phyloP scores from a whole-genome alignment of 2,888 invertebrate genomes.

The Eledone cirrhosa region DNA sequence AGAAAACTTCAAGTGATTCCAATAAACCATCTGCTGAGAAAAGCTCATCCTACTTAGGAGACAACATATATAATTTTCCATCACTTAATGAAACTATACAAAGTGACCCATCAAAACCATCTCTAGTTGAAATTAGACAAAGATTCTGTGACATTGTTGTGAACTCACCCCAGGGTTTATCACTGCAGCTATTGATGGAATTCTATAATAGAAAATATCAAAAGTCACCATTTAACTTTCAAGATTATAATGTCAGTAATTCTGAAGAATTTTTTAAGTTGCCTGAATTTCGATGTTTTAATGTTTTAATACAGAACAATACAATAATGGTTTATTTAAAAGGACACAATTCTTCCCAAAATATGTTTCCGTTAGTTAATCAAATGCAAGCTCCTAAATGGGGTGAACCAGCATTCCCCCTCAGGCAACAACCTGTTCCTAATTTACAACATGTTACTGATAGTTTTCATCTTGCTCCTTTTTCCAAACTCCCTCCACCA shows the following conservation, averaged over 20 bases:
- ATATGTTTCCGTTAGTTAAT: neutral
- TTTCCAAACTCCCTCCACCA: slow-evolving; percentile 8
- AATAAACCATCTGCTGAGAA: neutral
- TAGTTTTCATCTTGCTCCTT: neutral
- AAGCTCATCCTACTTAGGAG: neutral
- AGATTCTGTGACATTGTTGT: neutral
- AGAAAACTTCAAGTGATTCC: neutral
- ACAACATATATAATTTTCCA: neutral
- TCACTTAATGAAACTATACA: neutral
- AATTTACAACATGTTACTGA: neutral
- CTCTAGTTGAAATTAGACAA: neutral
- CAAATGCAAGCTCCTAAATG: neutral
- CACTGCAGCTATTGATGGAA: no score
- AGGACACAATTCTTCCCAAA: no score
- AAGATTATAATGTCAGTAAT: no score
- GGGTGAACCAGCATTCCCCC: neutral
- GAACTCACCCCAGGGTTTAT: no score
- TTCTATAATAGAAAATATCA: no score
- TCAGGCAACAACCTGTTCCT: neutral
- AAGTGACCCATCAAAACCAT: neutral
- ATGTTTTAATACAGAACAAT: no score
- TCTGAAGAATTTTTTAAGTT: no score
- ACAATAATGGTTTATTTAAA: no score
- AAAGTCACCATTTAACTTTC: no score
- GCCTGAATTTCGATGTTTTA: no score